phyloP scores from a whole-genome alignment of 2,113 vertebrate species.

The Calcarius ornatus region DNA sequence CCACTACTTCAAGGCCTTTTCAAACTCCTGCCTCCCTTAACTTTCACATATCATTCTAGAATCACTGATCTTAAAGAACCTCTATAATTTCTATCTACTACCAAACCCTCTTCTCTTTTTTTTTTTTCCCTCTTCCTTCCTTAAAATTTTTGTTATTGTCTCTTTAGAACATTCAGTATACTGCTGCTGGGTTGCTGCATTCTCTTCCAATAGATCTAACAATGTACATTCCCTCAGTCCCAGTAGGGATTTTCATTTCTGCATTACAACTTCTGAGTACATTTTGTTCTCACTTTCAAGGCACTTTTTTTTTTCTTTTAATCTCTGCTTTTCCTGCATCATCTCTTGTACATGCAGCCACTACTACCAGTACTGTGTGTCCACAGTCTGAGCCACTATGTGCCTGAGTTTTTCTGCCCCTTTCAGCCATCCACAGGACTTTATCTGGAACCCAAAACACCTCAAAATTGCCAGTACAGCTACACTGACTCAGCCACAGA shows the following conservation, averaged over 20 bases:
- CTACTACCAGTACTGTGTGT: neutral
- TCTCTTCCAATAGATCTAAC: neutral
- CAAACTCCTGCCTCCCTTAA: neutral
- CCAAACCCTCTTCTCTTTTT: neutral
- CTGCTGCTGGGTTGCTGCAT: neutral
- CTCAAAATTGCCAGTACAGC: neutral
- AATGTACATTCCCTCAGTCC: neutral
- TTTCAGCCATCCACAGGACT: neutral
- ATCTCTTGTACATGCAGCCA: neutral
- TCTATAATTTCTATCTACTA: neutral
- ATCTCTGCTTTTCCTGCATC: neutral
- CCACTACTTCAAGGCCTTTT: neutral
- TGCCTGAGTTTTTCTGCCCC: neutral
- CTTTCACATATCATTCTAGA: neutral
- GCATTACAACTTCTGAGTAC: neutral
- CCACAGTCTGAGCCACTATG: neutral
- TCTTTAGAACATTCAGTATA: neutral
- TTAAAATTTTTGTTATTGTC: neutral
- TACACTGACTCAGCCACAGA: neutral
- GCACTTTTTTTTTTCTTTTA: neutral
- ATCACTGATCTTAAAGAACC: neutral
- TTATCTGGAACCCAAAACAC: neutral
- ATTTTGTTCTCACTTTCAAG: neutral
- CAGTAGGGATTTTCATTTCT: neutral
- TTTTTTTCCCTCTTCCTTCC: neutral